Base-by-base conservation (phyloP, 2,888 invertebrate genomes). In the Diaprepes abbreviatus region DNA sequence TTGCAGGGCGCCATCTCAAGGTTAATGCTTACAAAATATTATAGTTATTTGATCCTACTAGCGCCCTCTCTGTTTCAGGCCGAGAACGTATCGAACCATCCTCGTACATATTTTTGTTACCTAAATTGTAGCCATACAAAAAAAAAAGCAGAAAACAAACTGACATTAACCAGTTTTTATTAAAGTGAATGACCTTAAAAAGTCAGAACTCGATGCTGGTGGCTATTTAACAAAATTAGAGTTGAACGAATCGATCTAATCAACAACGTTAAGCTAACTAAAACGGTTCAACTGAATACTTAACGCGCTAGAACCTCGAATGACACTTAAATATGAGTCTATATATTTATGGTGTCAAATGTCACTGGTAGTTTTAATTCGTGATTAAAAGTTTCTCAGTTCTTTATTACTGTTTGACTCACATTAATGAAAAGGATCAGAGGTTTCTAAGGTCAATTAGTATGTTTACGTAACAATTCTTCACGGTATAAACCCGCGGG, bases 351-450 rank as follows among this genome's bases (percentile, higher is more conserved):
- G 57, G 64, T 64, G 77, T 79, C 78, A 79, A 75, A 77, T 73
- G 78, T 77, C 76, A 74, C 72, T 73, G 68, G 71, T 73, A 70
- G 65, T 71, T 73, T 76, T 75, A 77, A 77, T 79, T 77, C 72
- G 68, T 59, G 72, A 74, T 74, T 74, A 72, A 70, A 76, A 75
- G 74, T 76, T 75, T 74, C 76, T 76, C 72, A 63, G 71, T 74
- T 72, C 68, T 75, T 73, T 73, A 75, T 76, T 75, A 73, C 66
- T 75, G 78, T 77, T 79, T 80, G 79, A 80, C 79, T 79, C 79
- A 75, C 70, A 79, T 78, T 78, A 80, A 80, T 80, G 75, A 72
- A 79, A 69, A 79, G 17, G 80, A 78, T 79, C 77, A 79, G 74
- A 76, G 77, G 74, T 77, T 74, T 31, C n/a, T 31, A 31, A 71